Percentiles rank a stretch among this genome's conserved stretches.
These are phyloP conservation scores for Drosophila monieri DNA, from an alignment of 2,888 invertebrate genomes.

Conservation along the genomic window DNA sequence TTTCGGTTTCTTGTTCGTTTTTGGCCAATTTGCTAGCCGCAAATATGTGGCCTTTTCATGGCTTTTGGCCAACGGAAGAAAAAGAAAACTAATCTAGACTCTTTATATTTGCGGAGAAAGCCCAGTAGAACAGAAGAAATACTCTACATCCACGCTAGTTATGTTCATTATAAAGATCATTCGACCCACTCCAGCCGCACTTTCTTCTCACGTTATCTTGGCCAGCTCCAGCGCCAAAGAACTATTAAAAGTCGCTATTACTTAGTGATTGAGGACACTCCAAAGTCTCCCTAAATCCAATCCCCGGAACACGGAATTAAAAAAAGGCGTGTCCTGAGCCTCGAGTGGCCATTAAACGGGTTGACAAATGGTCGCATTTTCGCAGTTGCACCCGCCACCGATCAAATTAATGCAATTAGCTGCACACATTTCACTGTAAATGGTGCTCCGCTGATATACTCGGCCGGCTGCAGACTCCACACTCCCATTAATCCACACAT, in stretches of 20 bases:
- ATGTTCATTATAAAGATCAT: background rate
- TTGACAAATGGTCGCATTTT: slow-evolving; percentile 46
- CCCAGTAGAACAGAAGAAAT: background rate
- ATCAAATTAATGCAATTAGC: slow-evolving; percentile 46
- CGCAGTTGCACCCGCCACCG: slow-evolving; percentile 37
- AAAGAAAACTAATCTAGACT: too few relatives aligned
- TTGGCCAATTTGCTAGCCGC: slow-evolving; percentile 33
- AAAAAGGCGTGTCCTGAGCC: slow-evolving; percentile 4
- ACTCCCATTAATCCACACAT: slow-evolving; percentile 11
- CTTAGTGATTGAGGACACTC: background rate
- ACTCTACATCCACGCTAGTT: background rate
- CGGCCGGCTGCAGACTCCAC: too few relatives aligned
- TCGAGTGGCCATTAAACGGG: slow-evolving; percentile 33
- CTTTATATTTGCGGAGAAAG: too few relatives aligned
- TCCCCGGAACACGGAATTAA: slow-evolving; percentile 6
- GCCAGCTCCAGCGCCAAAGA: slow-evolving; percentile 19
- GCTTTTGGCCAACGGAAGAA: background rate
- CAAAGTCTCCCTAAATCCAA: slow-evolving; percentile 23
- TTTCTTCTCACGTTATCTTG: slow-evolving; percentile 13
- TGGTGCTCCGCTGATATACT: slow-evolving; percentile 22
- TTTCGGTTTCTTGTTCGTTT: slow-evolving; percentile 39
- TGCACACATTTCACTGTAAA: slow-evolving; percentile 39
- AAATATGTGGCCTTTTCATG: slow-evolving; percentile 28
- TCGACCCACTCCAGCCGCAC: slow-evolving; percentile 3
- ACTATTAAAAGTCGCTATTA: slow-evolving; percentile 21